Evolutionary conservation across 2,888 invertebrate genomes (phyloP).

Genomic region (Chelonus formosanus): DNA sequence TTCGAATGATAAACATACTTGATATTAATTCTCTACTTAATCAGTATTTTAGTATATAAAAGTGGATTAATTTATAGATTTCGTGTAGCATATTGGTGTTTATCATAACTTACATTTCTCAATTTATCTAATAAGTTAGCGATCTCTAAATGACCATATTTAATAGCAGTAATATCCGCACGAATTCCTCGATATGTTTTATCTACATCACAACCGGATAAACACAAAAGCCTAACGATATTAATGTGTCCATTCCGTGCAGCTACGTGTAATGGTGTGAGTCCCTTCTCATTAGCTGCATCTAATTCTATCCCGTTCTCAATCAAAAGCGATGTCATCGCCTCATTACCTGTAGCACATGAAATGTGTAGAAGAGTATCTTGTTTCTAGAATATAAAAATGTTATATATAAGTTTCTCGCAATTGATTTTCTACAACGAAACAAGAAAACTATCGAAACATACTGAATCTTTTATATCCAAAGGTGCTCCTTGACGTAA

Average conservation of each 20-base stretch:
- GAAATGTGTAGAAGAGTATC: slow-evolving; percentile 73
- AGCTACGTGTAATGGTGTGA: slow-evolving; percentile 76
- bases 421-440: too few relatives aligned
- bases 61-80: too few relatives aligned
- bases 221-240: slow-evolving; percentile 73
- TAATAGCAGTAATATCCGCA: slow-evolving; percentile 80
- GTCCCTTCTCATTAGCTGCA: slow-evolving; percentile 70
- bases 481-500: slow-evolving; percentile 61
- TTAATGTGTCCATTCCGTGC: slow-evolving; percentile 77
- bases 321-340: slow-evolving; percentile 58
- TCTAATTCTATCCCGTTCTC: slow-evolving; percentile 68
- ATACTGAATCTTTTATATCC: slow-evolving; percentile 59
- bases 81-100: too few relatives aligned
- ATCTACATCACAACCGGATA: slow-evolving; percentile 77
- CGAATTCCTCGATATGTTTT: slow-evolving; percentile 75
- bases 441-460: slow-evolving; percentile 21
- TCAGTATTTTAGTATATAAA: too few relatives aligned
- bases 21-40: too few relatives aligned
- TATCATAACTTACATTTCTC: slow-evolving; percentile 67
- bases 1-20: too few relatives aligned
- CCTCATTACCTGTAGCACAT: slow-evolving; percentile 62
- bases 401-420: too few relatives aligned
- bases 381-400: slow-evolving; percentile 65
- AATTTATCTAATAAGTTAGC: slow-evolving; percentile 74
- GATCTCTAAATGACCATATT: slow-evolving; percentile 76